Conservation (phyloP, 2,797 vertebrate genomes). For the Eurystomus glaucurus region DNA sequence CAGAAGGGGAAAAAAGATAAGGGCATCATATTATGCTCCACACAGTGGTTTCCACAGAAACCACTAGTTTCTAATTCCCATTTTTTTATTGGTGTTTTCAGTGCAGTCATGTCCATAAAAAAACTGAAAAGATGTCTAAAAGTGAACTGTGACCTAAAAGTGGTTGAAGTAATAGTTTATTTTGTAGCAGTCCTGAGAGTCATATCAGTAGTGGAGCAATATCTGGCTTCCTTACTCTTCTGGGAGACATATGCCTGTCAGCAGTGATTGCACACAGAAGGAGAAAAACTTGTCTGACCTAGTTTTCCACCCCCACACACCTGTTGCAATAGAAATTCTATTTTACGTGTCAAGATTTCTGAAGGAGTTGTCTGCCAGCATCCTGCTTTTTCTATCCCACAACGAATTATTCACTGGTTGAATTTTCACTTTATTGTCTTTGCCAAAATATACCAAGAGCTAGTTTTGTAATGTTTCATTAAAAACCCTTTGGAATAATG, state of each 20-base stretch:
- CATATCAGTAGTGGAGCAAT: not conserved
- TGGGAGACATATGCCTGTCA: not conserved
- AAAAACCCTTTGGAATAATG: not conserved
- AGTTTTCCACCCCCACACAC: slow-evolving; percentile 6
- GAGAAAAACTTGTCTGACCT: not conserved
- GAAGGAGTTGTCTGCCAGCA: not conserved
- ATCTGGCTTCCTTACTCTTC: not conserved
- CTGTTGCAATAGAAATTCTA: slow-evolving; percentile 9
- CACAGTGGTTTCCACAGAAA: not conserved
- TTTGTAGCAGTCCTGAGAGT: not conserved
- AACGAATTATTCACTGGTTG: slow-evolving; percentile 30
- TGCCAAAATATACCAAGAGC: slow-evolving; percentile 44
- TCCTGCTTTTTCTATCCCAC: slow-evolving; percentile 10
- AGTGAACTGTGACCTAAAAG: not conserved
- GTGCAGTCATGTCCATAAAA: not conserved
- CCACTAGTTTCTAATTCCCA: not conserved
- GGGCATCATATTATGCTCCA: not conserved
- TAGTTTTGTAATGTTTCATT: slow-evolving; percentile 24
- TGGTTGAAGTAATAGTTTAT: not conserved
- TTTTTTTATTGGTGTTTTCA: not conserved
- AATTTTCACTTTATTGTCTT: slow-evolving; percentile 3
- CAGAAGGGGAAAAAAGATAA: not conserved
- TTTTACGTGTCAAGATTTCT: slow-evolving; percentile 16
- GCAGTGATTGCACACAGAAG: not conserved
- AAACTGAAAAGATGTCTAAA: not conserved